Conservation (phyloP, 2,888 invertebrate species). For the Latrodectus elegans region DNA sequence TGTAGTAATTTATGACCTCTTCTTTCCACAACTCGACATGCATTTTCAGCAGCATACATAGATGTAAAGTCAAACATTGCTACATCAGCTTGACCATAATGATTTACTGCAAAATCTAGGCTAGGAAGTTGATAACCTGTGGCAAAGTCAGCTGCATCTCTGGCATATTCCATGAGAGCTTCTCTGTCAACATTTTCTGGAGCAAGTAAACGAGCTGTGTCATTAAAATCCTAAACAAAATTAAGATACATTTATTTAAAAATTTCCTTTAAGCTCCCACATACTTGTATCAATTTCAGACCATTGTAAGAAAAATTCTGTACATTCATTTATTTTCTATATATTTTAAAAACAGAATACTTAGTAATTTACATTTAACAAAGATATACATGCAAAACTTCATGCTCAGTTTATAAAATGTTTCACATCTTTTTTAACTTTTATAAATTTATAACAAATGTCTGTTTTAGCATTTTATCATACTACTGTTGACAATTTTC, state of each 20-base stretch:
- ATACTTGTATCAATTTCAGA: too few relatives aligned
- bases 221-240: conserved; percentile 84
- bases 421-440: too few relatives aligned
- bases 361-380: too few relatives aligned
- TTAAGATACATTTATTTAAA: conserved; percentile 14
- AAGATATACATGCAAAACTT: too few relatives aligned
- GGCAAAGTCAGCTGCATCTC: conserved; percentile 95
- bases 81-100: conserved; percentile 97
- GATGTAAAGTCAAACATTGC: conserved; percentile 99
- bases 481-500: too few relatives aligned
- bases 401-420: too few relatives aligned
- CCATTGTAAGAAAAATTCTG: too few relatives aligned
- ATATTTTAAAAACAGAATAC: too few relatives aligned
- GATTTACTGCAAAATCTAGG: conserved; percentile 96
- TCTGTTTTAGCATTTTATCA: too few relatives aligned
- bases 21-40: conserved; percentile 86
- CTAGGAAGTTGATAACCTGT: conserved; percentile 90
- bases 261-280: neutral
- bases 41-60: conserved; percentile 97
- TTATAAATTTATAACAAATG: too few relatives aligned
- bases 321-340: too few relatives aligned
- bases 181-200: conserved; percentile 93
- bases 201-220: conserved; percentile 89
- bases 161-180: conserved; percentile 90
- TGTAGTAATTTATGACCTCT: conserved; percentile 88